Conservation (phyloP, 2,113 vertebrate genomes). For the Menura novaehollandiae region DNA sequence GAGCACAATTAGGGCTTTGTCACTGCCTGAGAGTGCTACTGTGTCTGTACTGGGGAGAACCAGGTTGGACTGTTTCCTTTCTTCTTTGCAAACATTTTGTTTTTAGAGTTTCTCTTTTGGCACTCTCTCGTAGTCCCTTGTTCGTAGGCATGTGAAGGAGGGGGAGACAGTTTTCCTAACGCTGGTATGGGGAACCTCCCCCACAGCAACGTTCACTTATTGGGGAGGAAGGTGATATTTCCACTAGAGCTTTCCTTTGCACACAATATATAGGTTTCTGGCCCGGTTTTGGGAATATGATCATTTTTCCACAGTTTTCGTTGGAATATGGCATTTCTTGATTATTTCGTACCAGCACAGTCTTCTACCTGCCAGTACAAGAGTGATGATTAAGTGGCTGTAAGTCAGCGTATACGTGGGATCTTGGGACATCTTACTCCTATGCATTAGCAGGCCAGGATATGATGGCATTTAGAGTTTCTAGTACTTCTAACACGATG, state of each 20-base stretch:
- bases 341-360: not conserved
- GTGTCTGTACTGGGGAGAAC: not conserved
- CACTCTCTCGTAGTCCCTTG: fast-evolving
- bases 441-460: not conserved
- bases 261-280: not conserved
- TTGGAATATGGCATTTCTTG: not conserved
- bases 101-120: not conserved
- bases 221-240: not conserved
- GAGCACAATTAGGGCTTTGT: conserved; percentile 2
- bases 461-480: not conserved
- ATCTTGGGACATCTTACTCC: not conserved
- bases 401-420: not conserved
- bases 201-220: not conserved
- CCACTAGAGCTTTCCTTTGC: not conserved
- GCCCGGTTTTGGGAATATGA: not conserved
- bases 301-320: not conserved
- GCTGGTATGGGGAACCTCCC: not conserved
- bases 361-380: not conserved
- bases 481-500: not conserved
- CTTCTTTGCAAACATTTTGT: not conserved
- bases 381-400: not conserved
- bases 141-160: not conserved
- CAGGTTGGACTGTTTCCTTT: not conserved
- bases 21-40: not conserved
- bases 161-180: not conserved